phyloP scores from a whole-genome alignment of 1,140 invertebrate species.

The Carposina sasakii region DNA sequence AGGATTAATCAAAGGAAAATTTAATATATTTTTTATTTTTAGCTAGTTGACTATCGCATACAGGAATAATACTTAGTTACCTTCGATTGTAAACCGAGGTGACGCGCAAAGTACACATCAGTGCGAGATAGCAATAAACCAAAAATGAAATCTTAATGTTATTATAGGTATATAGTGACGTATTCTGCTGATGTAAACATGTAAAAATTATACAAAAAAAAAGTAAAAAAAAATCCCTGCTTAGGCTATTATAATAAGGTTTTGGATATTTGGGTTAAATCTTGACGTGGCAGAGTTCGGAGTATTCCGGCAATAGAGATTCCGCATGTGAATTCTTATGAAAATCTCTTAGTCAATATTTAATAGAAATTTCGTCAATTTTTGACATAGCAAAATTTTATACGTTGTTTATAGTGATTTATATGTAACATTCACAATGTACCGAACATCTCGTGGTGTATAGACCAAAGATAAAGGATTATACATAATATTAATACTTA shows the following conservation, averaged over 20 bases:
- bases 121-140: conserved; percentile 67
- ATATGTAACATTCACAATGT: conserved; percentile 55
- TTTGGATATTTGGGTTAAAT: conserved; percentile 61
- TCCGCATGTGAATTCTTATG: conserved; percentile 70
- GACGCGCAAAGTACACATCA: conserved; percentile 35
- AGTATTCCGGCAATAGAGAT: conserved; percentile 38
- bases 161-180: conserved; percentile 64
- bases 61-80: conserved; percentile 50
- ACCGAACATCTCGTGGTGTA: conserved; percentile 57
- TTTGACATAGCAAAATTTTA: conserved; percentile 72
- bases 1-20: conserved; percentile 62
- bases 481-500: conserved; percentile 68
- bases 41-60: conserved; percentile 67
- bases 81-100: conserved; percentile 28
- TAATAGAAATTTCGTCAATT: conserved; percentile 70
- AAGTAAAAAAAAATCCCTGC: conserved; percentile 66
- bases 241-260: conserved; percentile 67
- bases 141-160: conserved; percentile 68
- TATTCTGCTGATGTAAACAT: conserved; percentile 69
- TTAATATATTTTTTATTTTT: conserved; percentile 73
- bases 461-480: conserved; percentile 68
- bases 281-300: conserved; percentile 54
- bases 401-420: conserved; percentile 67
- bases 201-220: conserved; percentile 65
- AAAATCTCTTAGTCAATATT: conserved; percentile 71